Conservation (phyloP, 1,140 invertebrate species). For the Leptinotarsa undecemlineata region DNA sequence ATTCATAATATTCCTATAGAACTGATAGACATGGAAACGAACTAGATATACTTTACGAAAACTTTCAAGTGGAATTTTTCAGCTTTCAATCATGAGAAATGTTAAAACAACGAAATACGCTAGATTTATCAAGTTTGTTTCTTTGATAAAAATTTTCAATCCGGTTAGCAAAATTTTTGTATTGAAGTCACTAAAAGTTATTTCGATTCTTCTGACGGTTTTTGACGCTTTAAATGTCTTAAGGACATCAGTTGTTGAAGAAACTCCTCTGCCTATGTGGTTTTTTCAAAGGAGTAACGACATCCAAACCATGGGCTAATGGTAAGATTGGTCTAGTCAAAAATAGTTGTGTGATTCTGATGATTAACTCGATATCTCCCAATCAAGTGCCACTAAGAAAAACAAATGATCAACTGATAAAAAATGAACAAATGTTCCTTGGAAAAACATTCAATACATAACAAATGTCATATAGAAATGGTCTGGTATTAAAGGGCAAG, state of each 20-base stretch:
- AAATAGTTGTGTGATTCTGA: slow-evolving; percentile 30
- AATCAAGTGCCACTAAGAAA: slow-evolving; percentile 46
- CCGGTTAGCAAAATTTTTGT: too few relatives aligned
- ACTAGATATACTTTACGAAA: not conserved
- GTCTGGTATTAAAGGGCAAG: slow-evolving; percentile 53
- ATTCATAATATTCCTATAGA: not conserved
- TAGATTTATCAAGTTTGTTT: not conserved
- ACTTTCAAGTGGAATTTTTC: not conserved
- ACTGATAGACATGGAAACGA: not conserved
- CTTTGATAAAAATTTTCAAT: too few relatives aligned
- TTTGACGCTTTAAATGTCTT: slow-evolving; percentile 26
- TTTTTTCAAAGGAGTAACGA: slow-evolving; percentile 38
- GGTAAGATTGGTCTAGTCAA: slow-evolving; percentile 51
- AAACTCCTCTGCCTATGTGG: slow-evolving; percentile 36
- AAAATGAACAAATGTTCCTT: slow-evolving; percentile 52
- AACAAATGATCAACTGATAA: slow-evolving; percentile 19
- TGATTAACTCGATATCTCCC: slow-evolving; percentile 51
- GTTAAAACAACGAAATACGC: not conserved
- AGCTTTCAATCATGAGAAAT: not conserved
- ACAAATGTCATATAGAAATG: slow-evolving; percentile 35
- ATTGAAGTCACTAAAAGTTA: not conserved
- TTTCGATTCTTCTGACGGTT: not conserved
- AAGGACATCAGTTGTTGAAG: not conserved
- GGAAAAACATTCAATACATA: slow-evolving; percentile 49
- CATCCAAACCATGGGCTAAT: slow-evolving; percentile 43